These are phyloP conservation scores for Aphis gossypii DNA, from an alignment of 1,140 invertebrate species.

Conservation along the genomic window DNA sequence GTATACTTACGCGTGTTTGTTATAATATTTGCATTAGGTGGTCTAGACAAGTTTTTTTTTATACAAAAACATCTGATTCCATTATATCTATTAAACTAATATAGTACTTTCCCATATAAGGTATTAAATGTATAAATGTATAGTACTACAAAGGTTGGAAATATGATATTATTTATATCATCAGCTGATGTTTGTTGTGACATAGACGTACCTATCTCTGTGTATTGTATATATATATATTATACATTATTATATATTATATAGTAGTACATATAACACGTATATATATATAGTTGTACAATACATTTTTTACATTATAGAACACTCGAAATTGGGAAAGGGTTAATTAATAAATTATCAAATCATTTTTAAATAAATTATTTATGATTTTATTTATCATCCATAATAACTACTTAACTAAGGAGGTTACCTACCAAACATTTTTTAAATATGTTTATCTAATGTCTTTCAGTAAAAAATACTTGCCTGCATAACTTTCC, in stretches of 20 bases:
- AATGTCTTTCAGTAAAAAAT: too few relatives aligned
- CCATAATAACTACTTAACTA: background rate
- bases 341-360: too few relatives aligned
- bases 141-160: too few relatives aligned
- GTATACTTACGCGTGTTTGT: too few relatives aligned
- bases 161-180: background rate
- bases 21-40: background rate
- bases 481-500: too few relatives aligned
- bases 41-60: background rate
- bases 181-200: background rate
- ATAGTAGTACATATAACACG: background rate
- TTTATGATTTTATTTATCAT: background rate
- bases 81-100: background rate
- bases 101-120: too few relatives aligned
- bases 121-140: too few relatives aligned
- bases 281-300: background rate
- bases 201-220: background rate
- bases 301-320: background rate
- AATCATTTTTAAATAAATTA: background rate
- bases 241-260: background rate
- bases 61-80: background rate
- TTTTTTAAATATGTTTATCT: too few relatives aligned
- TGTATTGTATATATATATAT: background rate
- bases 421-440: background rate
- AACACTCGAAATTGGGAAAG: background rate